phyloP scores from a whole-genome alignment of 2,113 vertebrate species.

The Candoia aspera region DNA sequence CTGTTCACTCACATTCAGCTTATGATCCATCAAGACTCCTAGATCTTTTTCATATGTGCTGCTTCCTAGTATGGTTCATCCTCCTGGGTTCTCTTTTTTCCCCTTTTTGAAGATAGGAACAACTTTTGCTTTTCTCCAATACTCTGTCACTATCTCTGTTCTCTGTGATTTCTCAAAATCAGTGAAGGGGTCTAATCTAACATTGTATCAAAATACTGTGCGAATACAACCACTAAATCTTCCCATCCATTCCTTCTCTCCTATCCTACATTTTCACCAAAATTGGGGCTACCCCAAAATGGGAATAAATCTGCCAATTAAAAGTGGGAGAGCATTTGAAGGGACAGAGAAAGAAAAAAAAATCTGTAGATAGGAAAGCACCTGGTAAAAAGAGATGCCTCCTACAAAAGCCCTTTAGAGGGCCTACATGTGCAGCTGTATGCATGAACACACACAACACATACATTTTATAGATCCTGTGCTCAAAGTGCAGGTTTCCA shows the following conservation, averaged over 20 bases:
- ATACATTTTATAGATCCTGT: neutral
- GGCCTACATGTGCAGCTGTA: neutral
- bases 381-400: neutral
- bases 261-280: neutral
- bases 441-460: neutral
- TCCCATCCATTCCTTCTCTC: neutral
- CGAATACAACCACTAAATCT: neutral
- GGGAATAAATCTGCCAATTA: neutral
- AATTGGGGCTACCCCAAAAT: neutral
- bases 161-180: neutral
- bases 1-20: neutral
- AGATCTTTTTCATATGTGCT: neutral
- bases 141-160: neutral
- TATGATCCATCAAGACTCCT: neutral
- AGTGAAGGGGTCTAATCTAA: neutral
- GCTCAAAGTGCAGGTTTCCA: neutral
- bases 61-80: neutral
- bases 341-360: neutral
- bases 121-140: neutral
- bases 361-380: neutral
- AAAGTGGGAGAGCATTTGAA: neutral
- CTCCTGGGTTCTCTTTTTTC: neutral
- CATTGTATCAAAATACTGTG: neutral
- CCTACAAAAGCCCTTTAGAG: no score
- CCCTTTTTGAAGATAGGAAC: neutral